Base-by-base conservation (phyloP, 2,888 invertebrate species). In the Ephialtes manifestator region DNA sequence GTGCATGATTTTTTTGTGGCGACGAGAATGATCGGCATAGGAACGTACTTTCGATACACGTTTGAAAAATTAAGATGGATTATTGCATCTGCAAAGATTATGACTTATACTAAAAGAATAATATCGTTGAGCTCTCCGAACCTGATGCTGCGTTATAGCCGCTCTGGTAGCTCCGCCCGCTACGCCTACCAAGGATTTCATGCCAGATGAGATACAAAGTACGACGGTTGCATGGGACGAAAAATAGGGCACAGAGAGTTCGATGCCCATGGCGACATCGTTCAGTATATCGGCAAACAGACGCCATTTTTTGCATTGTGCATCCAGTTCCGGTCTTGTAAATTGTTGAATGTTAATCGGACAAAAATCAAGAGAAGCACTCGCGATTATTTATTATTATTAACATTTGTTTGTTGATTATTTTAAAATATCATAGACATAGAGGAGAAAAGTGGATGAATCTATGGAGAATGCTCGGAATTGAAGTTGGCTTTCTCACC, bases 271-370 rank as follows among this genome's bases (percentile, higher is more conserved):
- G 0, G 99, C 98, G 53, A 96, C 92, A 94, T 99, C 99, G 94
- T 99, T 99, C 11, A 99, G 94, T 77, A 97, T 95, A 94, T 99
- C 99, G 13, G 99, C 99, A 94, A 98, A 97, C 46, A 99, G 94
- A 72, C 99, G 96, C 99, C 99, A 99, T 93, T 98, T 97, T 93
- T 99, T 99, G 90, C 98, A 98, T 91, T 99, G 97, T 46, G 97
- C 96, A 95, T 99, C 99, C 85, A 99, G 94, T 86, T 96, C 95
- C 11, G 96, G 95, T 24, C 97, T 97, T 55, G 60, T 58, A 86
- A 67, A 63, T 35, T 10, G 46, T 72, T 20, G 31, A 43, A 11
- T 1, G 24, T 48, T 28, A 43, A 24, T 15, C 4, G 3, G 11
- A 46, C 0, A 0, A 46, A 35, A 35, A 0, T 35, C 35, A 35